A percentile compares a stretch with the other conserved stretches of the same genome.
Conservation (phyloP, 2,888 invertebrate species). For the Xylota segnis region DNA sequence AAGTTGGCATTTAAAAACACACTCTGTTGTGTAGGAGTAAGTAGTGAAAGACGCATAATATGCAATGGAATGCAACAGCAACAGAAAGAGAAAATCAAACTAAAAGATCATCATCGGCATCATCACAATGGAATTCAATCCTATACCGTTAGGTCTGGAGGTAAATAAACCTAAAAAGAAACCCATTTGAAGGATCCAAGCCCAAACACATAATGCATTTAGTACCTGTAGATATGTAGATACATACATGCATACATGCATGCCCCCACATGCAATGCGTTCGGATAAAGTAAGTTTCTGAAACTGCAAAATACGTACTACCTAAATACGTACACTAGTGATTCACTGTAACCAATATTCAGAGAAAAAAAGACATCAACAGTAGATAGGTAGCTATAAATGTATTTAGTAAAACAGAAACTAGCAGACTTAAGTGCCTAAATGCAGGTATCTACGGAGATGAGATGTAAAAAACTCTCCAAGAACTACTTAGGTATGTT, state of each 20-base stretch:
- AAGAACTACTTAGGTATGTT: too few relatives aligned
- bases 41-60: neutral
- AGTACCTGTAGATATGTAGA: neutral
- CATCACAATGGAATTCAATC: slow-evolving; percentile 26
- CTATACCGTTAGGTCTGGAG: slow-evolving; percentile 19
- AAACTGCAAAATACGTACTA: too few relatives aligned
- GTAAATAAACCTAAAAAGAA: neutral
- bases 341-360: too few relatives aligned
- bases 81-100: neutral
- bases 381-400: too few relatives aligned
- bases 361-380: too few relatives aligned
- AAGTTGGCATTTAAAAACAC: neutral
- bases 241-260: too few relatives aligned
- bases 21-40: slow-evolving; percentile 2
- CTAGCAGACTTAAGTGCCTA: too few relatives aligned
- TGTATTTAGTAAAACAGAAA: too few relatives aligned
- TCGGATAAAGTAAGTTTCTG: too few relatives aligned
- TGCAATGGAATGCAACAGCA: slow-evolving; percentile 30
- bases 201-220: neutral
- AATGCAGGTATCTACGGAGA: too few relatives aligned
- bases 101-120: slow-evolving; percentile 14
- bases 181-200: neutral
- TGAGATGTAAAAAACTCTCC: too few relatives aligned
- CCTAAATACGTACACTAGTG: too few relatives aligned
- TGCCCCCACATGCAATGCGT: neutral